Conservation (phyloP, 30 jellyfish, hydroid and myxozoan genomes). For the Haliclystus octoradiatus region DNA sequence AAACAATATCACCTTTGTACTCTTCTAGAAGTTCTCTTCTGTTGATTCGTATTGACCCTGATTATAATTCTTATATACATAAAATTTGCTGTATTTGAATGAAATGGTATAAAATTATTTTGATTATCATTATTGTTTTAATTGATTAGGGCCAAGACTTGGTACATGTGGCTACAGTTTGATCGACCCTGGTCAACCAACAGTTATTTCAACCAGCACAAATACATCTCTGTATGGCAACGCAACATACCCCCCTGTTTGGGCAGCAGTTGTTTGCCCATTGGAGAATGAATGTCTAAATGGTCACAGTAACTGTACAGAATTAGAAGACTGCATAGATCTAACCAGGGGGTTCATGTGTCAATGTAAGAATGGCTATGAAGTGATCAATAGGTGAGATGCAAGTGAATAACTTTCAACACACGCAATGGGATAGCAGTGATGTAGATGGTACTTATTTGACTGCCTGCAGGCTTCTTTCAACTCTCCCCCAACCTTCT, state of each 20-base stretch:
- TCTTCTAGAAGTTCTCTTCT: too few relatives aligned
- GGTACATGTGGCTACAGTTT: slow-evolving; percentile 10
- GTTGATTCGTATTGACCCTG: too few relatives aligned
- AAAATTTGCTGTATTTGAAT: too few relatives aligned
- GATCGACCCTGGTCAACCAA: slow-evolving; percentile 3
- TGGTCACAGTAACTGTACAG: slow-evolving; percentile 46
- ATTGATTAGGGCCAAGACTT: slow-evolving; percentile 2
- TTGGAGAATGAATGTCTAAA: slow-evolving; percentile 77
- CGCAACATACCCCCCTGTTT: slow-evolving; percentile 1
- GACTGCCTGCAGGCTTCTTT: too few relatives aligned
- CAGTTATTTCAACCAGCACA: slow-evolving; percentile 2
- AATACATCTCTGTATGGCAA: not conserved
- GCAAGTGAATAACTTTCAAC: too few relatives aligned
- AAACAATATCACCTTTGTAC: too few relatives aligned
- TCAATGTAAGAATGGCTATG: slow-evolving; percentile 62
- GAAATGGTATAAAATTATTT: too few relatives aligned
- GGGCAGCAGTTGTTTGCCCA: slow-evolving; percentile 90
- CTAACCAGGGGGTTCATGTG: slow-evolving; percentile 41
- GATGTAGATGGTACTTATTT: too few relatives aligned
- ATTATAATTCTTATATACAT: too few relatives aligned
- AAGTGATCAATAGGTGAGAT: slow-evolving; percentile 26
- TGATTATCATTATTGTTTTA: too few relatives aligned
- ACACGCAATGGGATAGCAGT: too few relatives aligned
- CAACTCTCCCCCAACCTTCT: too few relatives aligned
- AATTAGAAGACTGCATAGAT: slow-evolving; percentile 51